Evolutionary conservation across 2,113 vertebrate genomes (phyloP).

Genomic region (Tursiops truncatus): DNA sequence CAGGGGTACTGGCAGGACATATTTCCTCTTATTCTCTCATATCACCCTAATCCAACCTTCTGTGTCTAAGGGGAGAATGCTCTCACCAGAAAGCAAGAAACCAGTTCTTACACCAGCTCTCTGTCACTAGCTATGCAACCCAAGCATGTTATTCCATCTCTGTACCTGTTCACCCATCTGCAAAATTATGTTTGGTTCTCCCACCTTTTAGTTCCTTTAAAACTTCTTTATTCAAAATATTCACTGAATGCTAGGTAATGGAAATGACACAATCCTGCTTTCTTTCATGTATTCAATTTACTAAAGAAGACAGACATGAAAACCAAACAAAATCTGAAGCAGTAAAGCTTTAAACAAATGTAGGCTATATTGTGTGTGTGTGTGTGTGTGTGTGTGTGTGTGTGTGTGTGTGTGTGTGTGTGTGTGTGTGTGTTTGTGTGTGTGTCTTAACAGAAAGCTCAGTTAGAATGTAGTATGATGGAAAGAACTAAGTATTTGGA

Average conservation of each 20-base stretch:
- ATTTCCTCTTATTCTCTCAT: background rate
- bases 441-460: background rate
- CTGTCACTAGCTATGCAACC: background rate
- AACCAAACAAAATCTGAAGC: constrained; percentile 22
- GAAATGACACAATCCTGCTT: background rate
- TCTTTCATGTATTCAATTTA: constrained; percentile 38
- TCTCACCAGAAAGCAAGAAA: constrained; percentile 25
- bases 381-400: background rate
- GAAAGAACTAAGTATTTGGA: background rate
- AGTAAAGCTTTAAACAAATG: constrained; percentile 1
- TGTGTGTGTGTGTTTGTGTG: too few species aligned
- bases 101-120: background rate
- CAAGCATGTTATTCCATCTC: background rate
- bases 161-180: background rate
- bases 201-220: background rate
- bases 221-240: constrained; percentile 47
- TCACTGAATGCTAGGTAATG: background rate
- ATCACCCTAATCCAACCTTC: background rate
- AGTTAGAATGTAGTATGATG: background rate
- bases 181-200: constrained; percentile 14
- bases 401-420: background rate
- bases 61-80: background rate
- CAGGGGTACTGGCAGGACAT: background rate
- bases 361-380: background rate
- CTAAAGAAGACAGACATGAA: constrained; percentile 13